Evolutionary conservation across 2,113 vertebrate species (phyloP).

Genomic region (Peucedramus taeniatus): DNA sequence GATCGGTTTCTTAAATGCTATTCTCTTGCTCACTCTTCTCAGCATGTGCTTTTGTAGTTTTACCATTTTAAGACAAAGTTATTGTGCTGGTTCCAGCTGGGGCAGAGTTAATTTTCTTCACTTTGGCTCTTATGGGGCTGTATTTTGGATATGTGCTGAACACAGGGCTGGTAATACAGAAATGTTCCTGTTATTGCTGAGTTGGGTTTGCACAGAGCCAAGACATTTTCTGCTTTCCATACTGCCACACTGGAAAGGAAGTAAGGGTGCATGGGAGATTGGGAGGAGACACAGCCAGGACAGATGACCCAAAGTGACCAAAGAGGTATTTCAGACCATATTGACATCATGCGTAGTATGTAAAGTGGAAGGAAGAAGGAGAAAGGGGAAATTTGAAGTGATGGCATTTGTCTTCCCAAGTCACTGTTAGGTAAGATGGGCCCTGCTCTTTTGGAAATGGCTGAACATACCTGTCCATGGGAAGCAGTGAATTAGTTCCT

Average conservation of each 20-base stretch:
- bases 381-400: not conserved
- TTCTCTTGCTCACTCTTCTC: not conserved
- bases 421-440: not conserved
- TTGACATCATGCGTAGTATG: not conserved
- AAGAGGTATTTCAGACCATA: not conserved
- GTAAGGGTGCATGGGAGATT: fast-evolving
- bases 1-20: not conserved
- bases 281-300: not conserved
- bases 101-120: not conserved
- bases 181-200: not conserved
- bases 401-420: not conserved
- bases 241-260: fast-evolving
- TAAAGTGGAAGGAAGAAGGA: not conserved
- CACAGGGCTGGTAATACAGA: not conserved
- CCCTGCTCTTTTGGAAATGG: not conserved
- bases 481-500: not conserved
- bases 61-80: not conserved
- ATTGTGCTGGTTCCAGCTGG: not conserved
- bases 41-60: not conserved
- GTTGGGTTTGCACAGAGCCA: not conserved
- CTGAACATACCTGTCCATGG: not conserved
- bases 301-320: not conserved
- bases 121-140: not conserved
- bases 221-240: not conserved
- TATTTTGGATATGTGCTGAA: not conserved